Conservation (phyloP, 2,113 vertebrate species). For the Lepisosteus oculatus region DNA sequence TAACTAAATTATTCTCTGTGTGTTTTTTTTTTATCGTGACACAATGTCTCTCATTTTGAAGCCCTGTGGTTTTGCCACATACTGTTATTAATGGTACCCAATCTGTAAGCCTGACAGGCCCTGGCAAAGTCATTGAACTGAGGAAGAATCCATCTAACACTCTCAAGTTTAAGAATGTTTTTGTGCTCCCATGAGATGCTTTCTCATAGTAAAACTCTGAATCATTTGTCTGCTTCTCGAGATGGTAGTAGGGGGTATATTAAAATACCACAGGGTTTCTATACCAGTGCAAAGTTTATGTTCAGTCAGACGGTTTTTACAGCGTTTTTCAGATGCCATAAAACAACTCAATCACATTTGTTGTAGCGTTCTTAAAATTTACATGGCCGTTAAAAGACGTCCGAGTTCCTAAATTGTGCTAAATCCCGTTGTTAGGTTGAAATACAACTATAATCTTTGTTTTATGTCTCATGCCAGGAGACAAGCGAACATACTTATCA, state of each 20-base stretch:
- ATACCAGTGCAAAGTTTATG: too few relatives aligned
- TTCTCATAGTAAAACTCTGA: neutral
- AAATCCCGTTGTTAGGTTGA: too few relatives aligned
- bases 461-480: conserved; percentile 73
- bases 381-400: too few relatives aligned
- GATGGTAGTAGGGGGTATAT: too few relatives aligned
- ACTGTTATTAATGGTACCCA: conserved; percentile 22
- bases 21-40: neutral
- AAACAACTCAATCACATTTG: too few relatives aligned
- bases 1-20: too few relatives aligned
- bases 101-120: neutral
- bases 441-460: neutral
- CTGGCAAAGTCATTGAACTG: conserved; percentile 19
- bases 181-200: neutral
- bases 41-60: conserved; percentile 20
- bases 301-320: too few relatives aligned
- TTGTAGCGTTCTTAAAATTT: too few relatives aligned
- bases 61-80: neutral
- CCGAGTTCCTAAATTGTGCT: too few relatives aligned
- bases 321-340: too few relatives aligned
- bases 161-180: neutral
- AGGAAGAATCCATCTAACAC: conserved; percentile 2
- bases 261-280: too few relatives aligned
- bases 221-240: conserved; percentile 6
- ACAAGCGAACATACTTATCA: conserved; percentile 90